A percentile compares a stretch with the other conserved stretches of the same genome.
phyloP scores from a whole-genome alignment of 2,113 vertebrate genomes.

The Spea bombifrons region DNA sequence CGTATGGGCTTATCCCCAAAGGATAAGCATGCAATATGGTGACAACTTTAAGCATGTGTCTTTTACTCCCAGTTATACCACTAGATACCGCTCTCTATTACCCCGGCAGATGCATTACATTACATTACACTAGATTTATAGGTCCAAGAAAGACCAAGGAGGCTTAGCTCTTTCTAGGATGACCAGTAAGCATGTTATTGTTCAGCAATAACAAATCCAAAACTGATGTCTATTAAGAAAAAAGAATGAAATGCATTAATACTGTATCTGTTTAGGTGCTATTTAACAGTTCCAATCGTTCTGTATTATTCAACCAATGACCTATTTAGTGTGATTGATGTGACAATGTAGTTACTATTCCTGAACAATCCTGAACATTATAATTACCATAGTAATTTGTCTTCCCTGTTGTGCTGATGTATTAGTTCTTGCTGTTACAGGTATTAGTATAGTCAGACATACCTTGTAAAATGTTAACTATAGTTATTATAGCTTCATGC shows the following conservation, averaged over 20 bases:
- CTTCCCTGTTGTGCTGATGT: slow-evolving; percentile 19
- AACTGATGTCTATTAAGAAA: neutral
- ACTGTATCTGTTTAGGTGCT: slow-evolving; percentile 22
- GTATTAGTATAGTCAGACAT: slow-evolving; percentile 8
- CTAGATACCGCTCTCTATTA: too few relatives aligned
- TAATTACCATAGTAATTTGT: slow-evolving; percentile 31
- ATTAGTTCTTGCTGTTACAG: slow-evolving; percentile 3
- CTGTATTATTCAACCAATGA: slow-evolving; percentile 31
- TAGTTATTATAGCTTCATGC: neutral
- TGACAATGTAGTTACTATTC: slow-evolving; percentile 22
- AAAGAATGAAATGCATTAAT: neutral
- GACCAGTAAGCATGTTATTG: neutral
- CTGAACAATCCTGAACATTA: slow-evolving; percentile 42
- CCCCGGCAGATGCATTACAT: too few relatives aligned
- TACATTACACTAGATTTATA: too few relatives aligned
- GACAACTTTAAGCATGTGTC: too few relatives aligned
- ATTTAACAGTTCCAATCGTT: slow-evolving; percentile 11
- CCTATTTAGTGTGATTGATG: slow-evolving; percentile 40
- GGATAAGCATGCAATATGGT: too few relatives aligned
- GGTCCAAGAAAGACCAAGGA: too few relatives aligned
- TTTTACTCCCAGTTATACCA: too few relatives aligned
- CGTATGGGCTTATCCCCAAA: too few relatives aligned
- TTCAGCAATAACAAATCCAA: neutral
- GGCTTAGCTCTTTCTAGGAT: too few relatives aligned
- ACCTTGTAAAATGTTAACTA: neutral